A percentile compares a stretch with the other conserved stretches of the same genome.
phyloP scores from a whole-genome alignment of 2,888 invertebrate species.

The Limulus polyphemus region DNA sequence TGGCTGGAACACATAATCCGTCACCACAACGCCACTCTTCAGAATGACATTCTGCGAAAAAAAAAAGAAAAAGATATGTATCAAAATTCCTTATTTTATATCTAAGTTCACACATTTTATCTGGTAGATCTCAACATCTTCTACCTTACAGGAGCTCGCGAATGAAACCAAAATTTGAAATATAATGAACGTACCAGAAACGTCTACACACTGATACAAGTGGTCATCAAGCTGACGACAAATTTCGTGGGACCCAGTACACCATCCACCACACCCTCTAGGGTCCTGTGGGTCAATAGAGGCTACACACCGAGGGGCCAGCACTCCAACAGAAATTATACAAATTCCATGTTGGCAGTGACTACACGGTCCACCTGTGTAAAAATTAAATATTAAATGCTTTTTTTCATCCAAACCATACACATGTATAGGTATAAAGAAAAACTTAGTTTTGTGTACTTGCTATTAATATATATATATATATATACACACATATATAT shows the following conservation, averaged over 20 bases:
- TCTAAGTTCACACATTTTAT: not conserved
- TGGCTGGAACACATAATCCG: constrained; percentile 51
- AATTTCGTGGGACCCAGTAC: constrained; percentile 18
- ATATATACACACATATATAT: too few species aligned
- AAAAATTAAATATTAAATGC: not conserved
- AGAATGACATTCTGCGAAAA: constrained; percentile 45
- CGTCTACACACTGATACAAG: constrained; percentile 20
- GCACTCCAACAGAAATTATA: constrained; percentile 13
- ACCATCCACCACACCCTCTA: constrained; percentile 24
- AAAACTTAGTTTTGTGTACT: too few species aligned
- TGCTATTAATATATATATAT: too few species aligned
- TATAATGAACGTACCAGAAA: constrained; percentile 6
- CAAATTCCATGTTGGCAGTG: constrained; percentile 19
- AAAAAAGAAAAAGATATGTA: not conserved
- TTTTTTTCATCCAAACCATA: too few species aligned
- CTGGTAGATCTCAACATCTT: too few species aligned
- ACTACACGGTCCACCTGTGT: constrained; percentile 7
- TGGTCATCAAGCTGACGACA: constrained; percentile 16
- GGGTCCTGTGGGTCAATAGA: constrained; percentile 20
- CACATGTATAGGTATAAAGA: too few species aligned
- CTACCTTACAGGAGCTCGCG: too few species aligned
- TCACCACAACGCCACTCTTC: constrained; percentile 60
- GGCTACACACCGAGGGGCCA: constrained; percentile 15
- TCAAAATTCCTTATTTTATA: constrained; percentile 3
- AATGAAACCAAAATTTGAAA: too few species aligned